Conservation (phyloP, 2,888 invertebrate genomes). For the Teleiodes luculella region DNA sequence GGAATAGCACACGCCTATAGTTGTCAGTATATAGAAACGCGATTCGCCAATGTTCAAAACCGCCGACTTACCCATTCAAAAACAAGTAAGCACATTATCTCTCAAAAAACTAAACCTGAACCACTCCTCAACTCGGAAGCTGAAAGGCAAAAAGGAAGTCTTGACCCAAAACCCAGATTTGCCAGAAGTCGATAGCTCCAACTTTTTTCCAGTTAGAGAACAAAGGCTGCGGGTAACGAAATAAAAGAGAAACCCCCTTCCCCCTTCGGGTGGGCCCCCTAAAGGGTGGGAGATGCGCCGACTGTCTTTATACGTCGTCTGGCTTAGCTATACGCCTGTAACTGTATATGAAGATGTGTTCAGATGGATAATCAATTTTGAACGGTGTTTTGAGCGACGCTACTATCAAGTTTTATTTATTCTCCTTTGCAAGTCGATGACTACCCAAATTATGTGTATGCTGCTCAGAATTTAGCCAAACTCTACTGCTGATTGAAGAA, state of each 20-base stretch:
- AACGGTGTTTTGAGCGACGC: too few species aligned
- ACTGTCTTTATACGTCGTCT: slow-evolving; percentile 11
- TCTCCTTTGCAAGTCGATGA: too few species aligned
- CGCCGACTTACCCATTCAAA: too few species aligned
- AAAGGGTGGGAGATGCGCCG: slow-evolving; percentile 19
- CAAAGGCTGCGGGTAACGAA: slow-evolving; percentile 45
- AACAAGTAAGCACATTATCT: too few species aligned
- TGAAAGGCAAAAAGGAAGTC: slow-evolving; percentile 12
- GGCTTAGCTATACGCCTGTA: neutral
- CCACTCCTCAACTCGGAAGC: slow-evolving; percentile 5
- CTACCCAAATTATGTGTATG: too few species aligned
- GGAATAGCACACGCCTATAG: too few species aligned
- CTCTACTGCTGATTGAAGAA: too few species aligned
- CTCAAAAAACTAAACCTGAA: too few species aligned
- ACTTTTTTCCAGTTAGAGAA: slow-evolving; percentile 33
- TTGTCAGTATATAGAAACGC: too few species aligned
- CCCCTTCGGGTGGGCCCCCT: neutral
- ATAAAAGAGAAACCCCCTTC: slow-evolving; percentile 37
- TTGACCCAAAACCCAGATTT: slow-evolving; percentile 33
- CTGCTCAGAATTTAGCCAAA: too few species aligned
- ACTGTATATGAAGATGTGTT: neutral
- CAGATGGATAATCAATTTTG: neutral
- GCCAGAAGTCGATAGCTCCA: slow-evolving; percentile 29
- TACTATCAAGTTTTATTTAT: too few species aligned
- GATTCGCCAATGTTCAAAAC: too few species aligned